These are phyloP conservation scores for Notothenia coriiceps DNA, from an alignment of 2,113 vertebrate genomes.

Conservation along the genomic window DNA sequence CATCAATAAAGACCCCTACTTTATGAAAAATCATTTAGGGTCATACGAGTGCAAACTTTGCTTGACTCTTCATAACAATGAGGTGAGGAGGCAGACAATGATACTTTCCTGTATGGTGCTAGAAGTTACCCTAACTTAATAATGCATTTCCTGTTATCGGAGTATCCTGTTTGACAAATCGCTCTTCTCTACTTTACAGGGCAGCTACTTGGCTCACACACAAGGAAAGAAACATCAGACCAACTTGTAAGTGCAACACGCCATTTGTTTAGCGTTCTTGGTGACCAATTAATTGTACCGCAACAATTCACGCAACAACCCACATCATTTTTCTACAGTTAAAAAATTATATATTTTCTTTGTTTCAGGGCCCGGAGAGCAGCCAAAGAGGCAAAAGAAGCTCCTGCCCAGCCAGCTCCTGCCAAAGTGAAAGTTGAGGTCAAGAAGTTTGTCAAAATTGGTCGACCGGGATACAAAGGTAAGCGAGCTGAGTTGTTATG, in stretches of 20 bases:
- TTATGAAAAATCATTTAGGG: conserved; percentile 99
- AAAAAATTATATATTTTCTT: background rate
- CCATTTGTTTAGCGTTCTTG: background rate
- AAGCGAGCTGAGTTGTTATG: background rate
- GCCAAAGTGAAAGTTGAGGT: conserved; percentile 99
- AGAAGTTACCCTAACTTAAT: background rate
- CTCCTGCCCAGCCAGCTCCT: conserved; percentile 95
- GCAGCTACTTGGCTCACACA: conserved; percentile 97
- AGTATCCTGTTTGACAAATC: background rate
- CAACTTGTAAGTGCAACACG: conserved; percentile 90
- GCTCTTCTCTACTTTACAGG: conserved; percentile 80
- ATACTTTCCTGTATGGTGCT: background rate
- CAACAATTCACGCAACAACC: no score
- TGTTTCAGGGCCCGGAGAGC: conserved; percentile 88
- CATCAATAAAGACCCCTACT: conserved; percentile 99
- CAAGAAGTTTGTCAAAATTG: conserved; percentile 99
- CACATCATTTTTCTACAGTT: background rate
- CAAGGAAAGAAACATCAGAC: conserved; percentile 99
- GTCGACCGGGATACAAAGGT: conserved; percentile 98
- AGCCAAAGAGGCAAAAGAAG: conserved; percentile 97
- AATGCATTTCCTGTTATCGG: background rate
- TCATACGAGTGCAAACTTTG: conserved; percentile 99
- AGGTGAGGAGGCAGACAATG: conserved; percentile 82
- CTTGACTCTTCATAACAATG: conserved; percentile 97
- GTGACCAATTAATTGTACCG: background rate